phyloP scores from a whole-genome alignment of 1,140 invertebrate species.

The Cotesia vestalis region DNA sequence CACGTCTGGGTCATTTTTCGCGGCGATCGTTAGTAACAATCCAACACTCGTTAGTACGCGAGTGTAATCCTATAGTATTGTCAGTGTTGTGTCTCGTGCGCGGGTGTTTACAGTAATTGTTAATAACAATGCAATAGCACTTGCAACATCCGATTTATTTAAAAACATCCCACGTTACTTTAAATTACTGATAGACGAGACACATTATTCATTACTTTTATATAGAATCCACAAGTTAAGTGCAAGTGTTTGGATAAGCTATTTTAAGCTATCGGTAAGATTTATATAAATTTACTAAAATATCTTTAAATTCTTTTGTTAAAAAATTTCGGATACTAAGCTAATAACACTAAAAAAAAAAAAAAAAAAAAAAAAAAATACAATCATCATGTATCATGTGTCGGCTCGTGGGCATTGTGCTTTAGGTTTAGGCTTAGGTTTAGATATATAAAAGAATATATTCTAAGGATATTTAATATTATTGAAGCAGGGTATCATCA shows the following conservation, averaged over 20 bases:
- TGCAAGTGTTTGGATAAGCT: no score
- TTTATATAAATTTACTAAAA: not conserved
- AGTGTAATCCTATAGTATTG: conserved; percentile 13
- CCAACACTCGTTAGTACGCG: conserved; percentile 5
- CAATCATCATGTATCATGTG: conserved; percentile 5
- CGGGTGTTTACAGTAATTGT: no score
- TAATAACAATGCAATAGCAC: no score
- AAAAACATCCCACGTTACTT: no score
- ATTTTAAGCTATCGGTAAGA: no score
- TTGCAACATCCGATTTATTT: no score
- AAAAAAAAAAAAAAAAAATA: conserved; percentile 1
- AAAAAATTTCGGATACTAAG: conserved; percentile 31
- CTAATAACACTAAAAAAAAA: not conserved
- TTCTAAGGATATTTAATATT: conserved; percentile 24
- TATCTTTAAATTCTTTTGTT: conserved; percentile 6
- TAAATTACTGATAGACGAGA: no score
- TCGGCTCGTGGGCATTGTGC: not conserved
- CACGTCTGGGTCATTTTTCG: conserved; percentile 60
- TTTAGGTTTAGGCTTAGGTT: not conserved
- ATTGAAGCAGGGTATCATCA: conserved; percentile 1
- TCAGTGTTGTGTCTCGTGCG: conserved; percentile 17
- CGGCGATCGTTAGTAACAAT: conserved; percentile 36
- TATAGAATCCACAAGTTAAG: no score
- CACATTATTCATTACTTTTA: no score
- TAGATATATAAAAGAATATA: no score